phyloP scores from a whole-genome alignment of 2,888 invertebrate genomes.

The Tetheella fluctuosa region DNA sequence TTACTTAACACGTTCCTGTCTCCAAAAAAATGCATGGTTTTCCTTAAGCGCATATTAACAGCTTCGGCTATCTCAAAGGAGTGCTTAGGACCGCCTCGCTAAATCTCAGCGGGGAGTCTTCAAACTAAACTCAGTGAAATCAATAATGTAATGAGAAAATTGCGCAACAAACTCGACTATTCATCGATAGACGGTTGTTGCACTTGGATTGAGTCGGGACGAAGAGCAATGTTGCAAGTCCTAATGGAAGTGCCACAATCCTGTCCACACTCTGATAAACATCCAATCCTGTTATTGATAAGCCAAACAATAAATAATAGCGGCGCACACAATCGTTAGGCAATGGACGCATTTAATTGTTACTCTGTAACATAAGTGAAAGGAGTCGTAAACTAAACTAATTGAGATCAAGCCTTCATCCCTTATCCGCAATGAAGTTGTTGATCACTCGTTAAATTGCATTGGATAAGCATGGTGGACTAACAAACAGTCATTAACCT shows the following conservation, averaged over 20 bases:
- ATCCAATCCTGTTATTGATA: conserved; percentile 12
- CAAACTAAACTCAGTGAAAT: conserved; percentile 74
- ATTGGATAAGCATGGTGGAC: conserved; percentile 5
- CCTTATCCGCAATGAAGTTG: conserved; percentile 8
- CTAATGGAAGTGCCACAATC: conserved; percentile 34
- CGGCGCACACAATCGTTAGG: conserved; percentile 3
- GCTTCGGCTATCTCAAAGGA: conserved; percentile 4
- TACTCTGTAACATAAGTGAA: conserved; percentile 7
- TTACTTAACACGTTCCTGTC: background rate
- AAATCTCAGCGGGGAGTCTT: conserved; percentile 64
- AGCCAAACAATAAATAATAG: conserved; percentile 1
- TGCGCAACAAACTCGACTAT: conserved; percentile 66
- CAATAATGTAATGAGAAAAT: conserved; percentile 80
- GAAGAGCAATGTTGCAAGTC: conserved; percentile 39
- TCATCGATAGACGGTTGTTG: conserved; percentile 49
- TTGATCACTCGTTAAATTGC: background rate
- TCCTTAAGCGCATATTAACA: conserved; percentile 8
- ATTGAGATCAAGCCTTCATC: conserved; percentile 9
- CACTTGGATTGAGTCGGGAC: conserved; percentile 37
- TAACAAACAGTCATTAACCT: conserved; percentile 4
- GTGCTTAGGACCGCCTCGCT: conserved; percentile 41
- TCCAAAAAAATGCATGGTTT: background rate
- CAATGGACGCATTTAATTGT: conserved; percentile 7
- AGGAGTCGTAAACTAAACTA: conserved; percentile 6
- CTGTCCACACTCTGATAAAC: conserved; percentile 11